Conservation (phyloP, 2,888 invertebrate genomes). For the Microplitis manilae region DNA sequence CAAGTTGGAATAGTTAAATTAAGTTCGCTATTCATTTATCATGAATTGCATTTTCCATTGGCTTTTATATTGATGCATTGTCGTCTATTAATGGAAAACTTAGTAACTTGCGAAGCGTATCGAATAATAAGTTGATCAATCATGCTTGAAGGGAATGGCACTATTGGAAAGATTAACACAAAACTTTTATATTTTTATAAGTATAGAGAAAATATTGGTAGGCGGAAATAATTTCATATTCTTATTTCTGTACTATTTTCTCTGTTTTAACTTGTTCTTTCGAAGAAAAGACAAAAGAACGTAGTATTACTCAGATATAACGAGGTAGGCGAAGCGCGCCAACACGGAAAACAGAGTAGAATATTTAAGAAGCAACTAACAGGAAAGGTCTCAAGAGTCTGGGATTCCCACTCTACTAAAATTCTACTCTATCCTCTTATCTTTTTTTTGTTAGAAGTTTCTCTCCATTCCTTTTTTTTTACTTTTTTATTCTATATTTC, state of each 20-base stretch:
- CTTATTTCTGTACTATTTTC: not conserved
- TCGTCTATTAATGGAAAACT: constrained; percentile 9
- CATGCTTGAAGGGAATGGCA: not conserved
- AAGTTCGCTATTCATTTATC: not conserved
- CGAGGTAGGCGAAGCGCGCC: constrained; percentile 45
- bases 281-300: not conserved
- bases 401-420: constrained; percentile 46
- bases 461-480: not conserved
- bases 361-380: constrained; percentile 48
- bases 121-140: constrained; percentile 6
- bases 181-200: not conserved
- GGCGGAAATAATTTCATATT: not conserved
- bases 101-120: not conserved
- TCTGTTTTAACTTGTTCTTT: not conserved
- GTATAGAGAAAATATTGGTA: not conserved
- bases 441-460: constrained; percentile 9
- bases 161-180: not conserved
- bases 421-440: constrained; percentile 28
- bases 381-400: constrained; percentile 44
- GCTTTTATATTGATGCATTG: not conserved
- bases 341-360: constrained; percentile 51
- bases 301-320: constrained; percentile 46
- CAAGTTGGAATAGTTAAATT: no score
- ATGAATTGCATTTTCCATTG: not conserved
- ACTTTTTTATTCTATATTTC: constrained; percentile 18